These are phyloP conservation scores for Noctua comes DNA, from an alignment of 2,888 invertebrate genomes.

Conservation along the genomic window DNA sequence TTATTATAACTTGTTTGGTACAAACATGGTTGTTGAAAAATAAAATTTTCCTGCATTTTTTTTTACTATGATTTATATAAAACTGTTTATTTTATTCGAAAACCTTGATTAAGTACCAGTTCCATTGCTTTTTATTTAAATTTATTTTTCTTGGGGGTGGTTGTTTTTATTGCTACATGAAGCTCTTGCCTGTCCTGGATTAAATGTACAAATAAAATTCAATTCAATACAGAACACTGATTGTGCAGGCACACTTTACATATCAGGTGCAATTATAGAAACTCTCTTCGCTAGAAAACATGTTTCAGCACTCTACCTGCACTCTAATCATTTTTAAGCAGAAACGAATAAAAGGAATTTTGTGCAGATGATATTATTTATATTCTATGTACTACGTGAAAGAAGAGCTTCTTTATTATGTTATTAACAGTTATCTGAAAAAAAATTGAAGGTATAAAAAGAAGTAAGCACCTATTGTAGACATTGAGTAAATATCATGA, in stretches of 20 bases:
- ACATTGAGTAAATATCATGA: too few species aligned
- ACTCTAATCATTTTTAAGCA: neutral
- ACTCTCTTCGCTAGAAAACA: neutral
- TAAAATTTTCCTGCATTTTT: neutral
- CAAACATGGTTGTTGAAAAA: neutral
- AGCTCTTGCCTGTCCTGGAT: too few species aligned
- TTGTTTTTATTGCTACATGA: neutral
- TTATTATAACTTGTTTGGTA: neutral
- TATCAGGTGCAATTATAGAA: conserved; percentile 2
- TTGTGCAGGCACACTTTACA: neutral
- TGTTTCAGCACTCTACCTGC: neutral
- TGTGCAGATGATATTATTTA: conserved; percentile 2
- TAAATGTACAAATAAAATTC: neutral
- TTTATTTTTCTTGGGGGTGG: neutral
- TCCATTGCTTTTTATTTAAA: neutral
- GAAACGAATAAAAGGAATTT: neutral
- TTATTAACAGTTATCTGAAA: neutral
- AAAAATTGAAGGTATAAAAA: too few species aligned
- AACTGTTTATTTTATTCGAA: neutral
- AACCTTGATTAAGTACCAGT: neutral
- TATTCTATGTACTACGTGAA: neutral
- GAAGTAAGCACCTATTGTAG: too few species aligned
- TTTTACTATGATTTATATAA: neutral
- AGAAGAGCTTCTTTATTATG: neutral
- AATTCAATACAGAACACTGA: too few species aligned